Evolutionary conservation across 2,888 invertebrate genomes (phyloP).

Genomic region (Caradrina clavipalpis): DNA sequence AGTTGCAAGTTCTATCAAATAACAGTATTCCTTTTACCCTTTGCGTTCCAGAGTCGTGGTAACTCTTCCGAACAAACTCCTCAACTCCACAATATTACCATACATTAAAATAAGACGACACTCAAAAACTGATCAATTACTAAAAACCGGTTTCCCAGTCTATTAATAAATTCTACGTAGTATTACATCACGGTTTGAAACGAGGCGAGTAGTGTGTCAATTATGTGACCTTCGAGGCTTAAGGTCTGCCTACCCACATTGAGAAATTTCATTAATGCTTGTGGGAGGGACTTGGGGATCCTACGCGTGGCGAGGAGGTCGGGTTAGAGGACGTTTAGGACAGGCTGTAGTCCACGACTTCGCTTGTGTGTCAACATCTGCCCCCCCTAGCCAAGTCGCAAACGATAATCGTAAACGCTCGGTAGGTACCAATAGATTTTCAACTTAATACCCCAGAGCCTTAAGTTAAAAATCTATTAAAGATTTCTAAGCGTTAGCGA

Average conservation of each 20-base stretch:
- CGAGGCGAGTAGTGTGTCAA: constrained; percentile 53
- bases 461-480: no score
- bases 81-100: constrained; percentile 34
- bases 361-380: no score
- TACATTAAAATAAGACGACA: constrained; percentile 23
- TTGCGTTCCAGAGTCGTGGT: no score
- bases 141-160: constrained; percentile 36
- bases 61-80: no score
- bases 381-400: no score
- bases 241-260: constrained; percentile 56
- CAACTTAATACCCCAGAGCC: no score
- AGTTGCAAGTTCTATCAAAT: no score
- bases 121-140: constrained; percentile 41
- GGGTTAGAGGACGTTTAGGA: constrained; percentile 34
- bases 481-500: no score
- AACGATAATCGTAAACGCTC: no score
- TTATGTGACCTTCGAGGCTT: constrained; percentile 51
- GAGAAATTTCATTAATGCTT: constrained; percentile 64
- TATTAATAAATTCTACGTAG: constrained; percentile 30
- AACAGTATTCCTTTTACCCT: no score
- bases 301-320: constrained; percentile 46
- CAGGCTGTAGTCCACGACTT: constrained; percentile 13
- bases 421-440: no score
- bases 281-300: constrained; percentile 53
- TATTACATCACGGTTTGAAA: constrained; percentile 57